Evolutionary conservation across 1,140 invertebrate species (phyloP).

Genomic region (Temnothorax longispinosus): DNA sequence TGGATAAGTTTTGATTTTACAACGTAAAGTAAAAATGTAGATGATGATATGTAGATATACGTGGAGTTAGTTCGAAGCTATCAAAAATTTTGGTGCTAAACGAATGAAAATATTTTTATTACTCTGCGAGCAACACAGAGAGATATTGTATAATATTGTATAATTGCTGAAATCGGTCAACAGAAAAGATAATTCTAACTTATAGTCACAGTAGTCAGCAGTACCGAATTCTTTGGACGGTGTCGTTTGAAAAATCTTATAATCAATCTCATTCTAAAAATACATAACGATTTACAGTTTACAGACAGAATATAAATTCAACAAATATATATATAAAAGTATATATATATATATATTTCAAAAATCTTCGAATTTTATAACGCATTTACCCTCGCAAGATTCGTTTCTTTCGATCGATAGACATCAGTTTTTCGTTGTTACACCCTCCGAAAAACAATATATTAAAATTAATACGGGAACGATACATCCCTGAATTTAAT

Average conservation of each 20-base stretch:
- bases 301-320: conserved; percentile 44
- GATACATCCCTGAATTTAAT: not conserved
- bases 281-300: conserved; percentile 41
- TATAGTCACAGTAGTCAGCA: not conserved
- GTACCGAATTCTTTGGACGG: conserved; percentile 45
- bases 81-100: not conserved
- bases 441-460: conserved; percentile 8
- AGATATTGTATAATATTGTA: not conserved
- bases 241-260: conserved; percentile 27
- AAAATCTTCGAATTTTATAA: conserved; percentile 2
- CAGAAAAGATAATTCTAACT: not conserved
- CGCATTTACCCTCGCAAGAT: conserved; percentile 12
- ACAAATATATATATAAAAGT: conserved; percentile 41
- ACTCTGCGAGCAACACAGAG: not conserved
- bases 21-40: not conserved
- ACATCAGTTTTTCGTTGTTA: conserved; percentile 44
- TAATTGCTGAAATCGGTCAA: not conserved
- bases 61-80: conserved; percentile 1
- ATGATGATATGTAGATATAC: conserved; percentile 29
- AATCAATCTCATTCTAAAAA: conserved; percentile 28
- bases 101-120: not conserved
- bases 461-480: conserved; percentile 1
- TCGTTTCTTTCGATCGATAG: conserved; percentile 6
- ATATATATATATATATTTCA: conserved; percentile 13
- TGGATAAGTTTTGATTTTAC: not conserved